Evolutionary conservation across 2,888 invertebrate species (phyloP), one percentile per base, ranked within the genome.

Genomic region (Agelastica alni): DNA sequence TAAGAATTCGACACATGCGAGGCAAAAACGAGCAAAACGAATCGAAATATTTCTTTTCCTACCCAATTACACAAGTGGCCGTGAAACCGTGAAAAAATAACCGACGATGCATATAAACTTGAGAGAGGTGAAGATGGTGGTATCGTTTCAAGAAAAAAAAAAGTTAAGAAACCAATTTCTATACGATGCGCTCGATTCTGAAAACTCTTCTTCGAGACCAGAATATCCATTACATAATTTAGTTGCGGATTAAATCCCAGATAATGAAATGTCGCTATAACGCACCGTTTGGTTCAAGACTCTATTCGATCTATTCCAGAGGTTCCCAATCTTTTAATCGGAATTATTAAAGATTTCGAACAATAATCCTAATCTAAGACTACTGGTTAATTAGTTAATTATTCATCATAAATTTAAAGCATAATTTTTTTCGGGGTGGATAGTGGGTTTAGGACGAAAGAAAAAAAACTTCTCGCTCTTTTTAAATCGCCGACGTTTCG

Each of bases 181-280:
- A 34, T 41, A 52, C 42, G 18, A 34, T 36, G 39, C 44, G 18
- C 28, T 34, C 53, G 30, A 51, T 57, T 46, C 26, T 32, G 46
- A 53, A 56, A 56, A 53, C 17, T 16, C 20, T 39, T 10, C 17
- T 42, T 41, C 51, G 56, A 55, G 56, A 53, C 42, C 14, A 20
- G 57, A 51, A 61, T 57, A 58, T 44, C 51, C 43, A 59, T 48
- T 51, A 43, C 49, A 39, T 37, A 54, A 48, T 61, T 58, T 34
- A 58, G 51, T 47, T 26, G 20, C 9, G 17, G 44, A 56, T 47
- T 49, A 47, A 51, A 51, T 39, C 36, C 45, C 49, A 41, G 44
- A 55, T 53, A 53, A 55, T 42, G 28, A 31, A 54, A 39, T 30
- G 18, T 41, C 7, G 22, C 17, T 14, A 4, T 31, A 20, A 30